Evolutionary conservation across 2,797 vertebrate genomes (phyloP).

Genomic region (Sebastes variabilis): DNA sequence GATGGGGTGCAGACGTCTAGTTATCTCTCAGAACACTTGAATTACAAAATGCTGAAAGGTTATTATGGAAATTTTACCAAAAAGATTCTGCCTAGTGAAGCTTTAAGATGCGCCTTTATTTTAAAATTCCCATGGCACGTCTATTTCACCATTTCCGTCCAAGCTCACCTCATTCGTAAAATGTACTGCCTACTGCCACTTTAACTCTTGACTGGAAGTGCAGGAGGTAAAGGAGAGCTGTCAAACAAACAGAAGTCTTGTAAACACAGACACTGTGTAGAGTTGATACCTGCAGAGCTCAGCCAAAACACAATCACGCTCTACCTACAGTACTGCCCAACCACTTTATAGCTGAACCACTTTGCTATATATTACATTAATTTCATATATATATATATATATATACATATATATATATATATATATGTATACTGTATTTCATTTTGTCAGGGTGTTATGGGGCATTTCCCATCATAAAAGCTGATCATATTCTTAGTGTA

Average conservation of each 20-base stretch:
- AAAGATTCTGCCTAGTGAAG: no score
- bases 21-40: no score
- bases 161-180: no score
- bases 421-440: neutral
- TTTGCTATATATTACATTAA: neutral
- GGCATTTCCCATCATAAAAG: neutral
- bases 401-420: no score
- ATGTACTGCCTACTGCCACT: no score
- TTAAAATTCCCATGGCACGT: no score
- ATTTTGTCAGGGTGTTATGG: neutral
- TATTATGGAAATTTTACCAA: no score
- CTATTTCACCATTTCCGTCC: no score
- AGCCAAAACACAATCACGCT: neutral
- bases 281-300: neutral
- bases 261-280: neutral
- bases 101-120: no score
- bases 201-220: neutral
- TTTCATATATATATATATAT: no score
- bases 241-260: neutral
- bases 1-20: rapidly evolving
- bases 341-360: neutral
- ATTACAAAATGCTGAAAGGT: no score
- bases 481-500: neutral
- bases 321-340: neutral
- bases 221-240: neutral